A percentile compares a stretch with the other conserved stretches of the same genome.
Evolutionary conservation across 2,113 vertebrate genomes (phyloP).

Genomic region (Cromileptes altivelis): DNA sequence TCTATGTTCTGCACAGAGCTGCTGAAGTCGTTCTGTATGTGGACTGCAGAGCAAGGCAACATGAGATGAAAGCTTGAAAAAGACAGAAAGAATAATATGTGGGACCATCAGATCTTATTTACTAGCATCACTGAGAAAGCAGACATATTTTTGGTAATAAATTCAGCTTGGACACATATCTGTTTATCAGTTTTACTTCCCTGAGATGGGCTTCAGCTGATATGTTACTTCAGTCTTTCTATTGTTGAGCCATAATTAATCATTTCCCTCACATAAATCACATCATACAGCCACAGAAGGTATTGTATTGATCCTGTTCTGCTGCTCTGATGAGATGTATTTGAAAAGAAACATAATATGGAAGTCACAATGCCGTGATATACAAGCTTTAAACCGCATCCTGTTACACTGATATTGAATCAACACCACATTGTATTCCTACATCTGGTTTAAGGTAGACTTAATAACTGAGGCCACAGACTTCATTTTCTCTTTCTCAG

Average conservation of each 20-base stretch:
- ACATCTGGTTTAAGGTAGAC: neutral
- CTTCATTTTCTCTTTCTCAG: slow-evolving; percentile 5
- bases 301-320: slow-evolving; percentile 24
- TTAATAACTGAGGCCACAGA: neutral
- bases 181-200: neutral
- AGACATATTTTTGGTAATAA: slow-evolving; percentile 34
- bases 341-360: slow-evolving; percentile 42
- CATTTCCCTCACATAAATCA: slow-evolving; percentile 13
- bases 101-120: neutral
- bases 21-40: neutral
- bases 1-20: neutral
- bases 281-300: neutral
- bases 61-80: neutral
- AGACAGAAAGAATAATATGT: slow-evolving; percentile 18
- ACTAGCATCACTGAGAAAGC: neutral
- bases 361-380: neutral
- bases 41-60: neutral
- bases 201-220: neutral
- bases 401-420: neutral
- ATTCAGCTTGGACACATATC: neutral
- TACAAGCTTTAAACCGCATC: neutral
- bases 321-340: slow-evolving; percentile 16
- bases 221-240: slow-evolving; percentile 18
- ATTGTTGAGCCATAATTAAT: slow-evolving; percentile 42
- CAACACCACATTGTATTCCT: slow-evolving; percentile 18